Percentiles rank a stretch among this genome's conserved stretches.
These are phyloP conservation scores for Lepus europaeus DNA, from an alignment of 2,113 vertebrate genomes.

Conservation along the genomic window DNA sequence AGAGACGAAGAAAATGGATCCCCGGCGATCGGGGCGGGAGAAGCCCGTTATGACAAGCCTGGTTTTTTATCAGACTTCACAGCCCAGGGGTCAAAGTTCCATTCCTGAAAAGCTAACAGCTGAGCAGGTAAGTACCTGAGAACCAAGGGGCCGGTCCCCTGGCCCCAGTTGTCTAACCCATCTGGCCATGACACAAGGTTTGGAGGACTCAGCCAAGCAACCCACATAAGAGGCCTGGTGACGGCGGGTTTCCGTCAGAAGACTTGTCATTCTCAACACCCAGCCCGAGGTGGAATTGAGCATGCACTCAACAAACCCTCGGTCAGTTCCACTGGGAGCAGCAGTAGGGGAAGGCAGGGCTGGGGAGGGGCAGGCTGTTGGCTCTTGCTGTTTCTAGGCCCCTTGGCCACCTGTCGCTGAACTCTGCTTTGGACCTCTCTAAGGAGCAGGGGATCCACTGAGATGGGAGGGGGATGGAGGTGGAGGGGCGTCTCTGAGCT, in stretches of 20 bases:
- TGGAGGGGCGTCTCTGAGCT: neutral
- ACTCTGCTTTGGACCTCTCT: neutral
- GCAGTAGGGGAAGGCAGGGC: neutral
- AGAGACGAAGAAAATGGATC: conserved; percentile 59
- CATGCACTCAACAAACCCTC: neutral
- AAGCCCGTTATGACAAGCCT: conserved; percentile 50
- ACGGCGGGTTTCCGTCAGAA: neutral
- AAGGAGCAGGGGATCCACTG: neutral
- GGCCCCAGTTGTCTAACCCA: neutral
- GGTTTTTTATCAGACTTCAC: conserved; percentile 30
- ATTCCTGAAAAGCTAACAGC: neutral
- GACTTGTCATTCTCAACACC: neutral
- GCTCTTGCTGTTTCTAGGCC: neutral
- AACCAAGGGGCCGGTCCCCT: neutral
- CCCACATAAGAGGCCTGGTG: neutral
- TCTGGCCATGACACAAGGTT: neutral
- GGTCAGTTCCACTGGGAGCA: neutral
- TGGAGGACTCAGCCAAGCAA: neutral
- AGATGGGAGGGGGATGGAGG: fast-evolving
- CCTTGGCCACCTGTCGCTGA: neutral
- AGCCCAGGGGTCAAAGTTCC: conserved; percentile 6
- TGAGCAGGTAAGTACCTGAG: neutral
- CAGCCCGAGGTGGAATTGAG: neutral
- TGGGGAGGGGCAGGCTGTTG: neutral
- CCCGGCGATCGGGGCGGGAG: neutral